These are phyloP conservation scores for Rhagoletis zephyria DNA, from an alignment of 1,140 invertebrate genomes.

Conservation along the genomic window DNA sequence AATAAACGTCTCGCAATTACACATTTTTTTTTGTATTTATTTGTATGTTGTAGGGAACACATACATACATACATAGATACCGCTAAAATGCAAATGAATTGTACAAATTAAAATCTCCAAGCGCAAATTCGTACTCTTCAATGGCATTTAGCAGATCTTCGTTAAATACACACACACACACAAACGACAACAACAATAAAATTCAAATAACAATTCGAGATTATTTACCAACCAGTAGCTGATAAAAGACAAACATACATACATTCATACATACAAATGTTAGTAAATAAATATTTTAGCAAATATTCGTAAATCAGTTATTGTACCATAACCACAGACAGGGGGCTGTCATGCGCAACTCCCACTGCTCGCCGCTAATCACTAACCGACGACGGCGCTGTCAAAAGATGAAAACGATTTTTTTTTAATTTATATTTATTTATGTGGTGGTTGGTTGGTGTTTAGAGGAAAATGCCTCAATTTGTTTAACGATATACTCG, in stretches of 20 bases:
- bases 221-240: constrained; percentile 23
- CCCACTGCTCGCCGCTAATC: neutral
- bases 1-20: no score
- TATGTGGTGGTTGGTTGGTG: neutral
- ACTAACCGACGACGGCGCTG: neutral
- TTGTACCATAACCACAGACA: neutral
- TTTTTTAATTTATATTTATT: constrained; percentile 50
- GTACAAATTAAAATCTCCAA: constrained; percentile 43
- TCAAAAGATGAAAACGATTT: constrained; percentile 33
- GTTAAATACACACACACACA: neutral
- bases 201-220: constrained; percentile 33
- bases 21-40: no score
- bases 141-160: constrained; percentile 34
- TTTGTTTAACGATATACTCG: constrained; percentile 31
- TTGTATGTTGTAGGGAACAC: no score
- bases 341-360: neutral
- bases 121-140: constrained; percentile 2
- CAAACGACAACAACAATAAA: constrained; percentile 21
- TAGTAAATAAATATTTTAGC: neutral
- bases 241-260: neutral
- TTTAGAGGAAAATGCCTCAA: constrained; percentile 32
- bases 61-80: no score
- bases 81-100: constrained; percentile 47
- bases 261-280: neutral
- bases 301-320: constrained; percentile 27